Evolutionary conservation across 2,113 vertebrate genomes (phyloP).

Genomic region (Upupa epops): DNA sequence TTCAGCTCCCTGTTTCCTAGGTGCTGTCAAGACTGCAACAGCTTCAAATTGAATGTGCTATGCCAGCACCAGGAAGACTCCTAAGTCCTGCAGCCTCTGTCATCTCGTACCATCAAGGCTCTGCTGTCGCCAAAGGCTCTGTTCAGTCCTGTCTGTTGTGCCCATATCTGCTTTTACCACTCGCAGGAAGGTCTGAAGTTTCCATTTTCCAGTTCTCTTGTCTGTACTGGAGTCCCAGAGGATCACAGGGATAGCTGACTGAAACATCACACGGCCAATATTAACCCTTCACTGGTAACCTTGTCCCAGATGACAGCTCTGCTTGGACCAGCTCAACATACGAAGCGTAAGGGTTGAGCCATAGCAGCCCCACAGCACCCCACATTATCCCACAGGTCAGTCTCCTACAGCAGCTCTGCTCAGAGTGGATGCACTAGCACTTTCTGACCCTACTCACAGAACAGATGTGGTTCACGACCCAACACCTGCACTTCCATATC

Average conservation of each 20-base stretch:
- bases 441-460: fast-evolving
- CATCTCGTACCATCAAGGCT: not conserved
- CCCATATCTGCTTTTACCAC: not conserved
- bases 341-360: not conserved
- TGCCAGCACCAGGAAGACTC: not conserved
- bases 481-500: not conserved
- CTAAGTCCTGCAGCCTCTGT: not conserved
- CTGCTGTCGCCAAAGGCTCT: not conserved
- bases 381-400: fast-evolving
- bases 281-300: not conserved
- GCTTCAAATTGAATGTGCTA: not conserved
- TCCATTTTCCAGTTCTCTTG: not conserved
- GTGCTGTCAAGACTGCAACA: not conserved
- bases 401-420: not conserved
- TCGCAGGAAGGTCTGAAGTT: not conserved
- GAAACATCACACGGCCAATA: not conserved
- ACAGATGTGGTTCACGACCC: not conserved
- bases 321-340: not conserved
- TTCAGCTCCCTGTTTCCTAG: not conserved
- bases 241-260: not conserved
- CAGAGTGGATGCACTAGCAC: not conserved
- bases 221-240: not conserved
- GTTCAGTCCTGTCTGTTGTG: not conserved
- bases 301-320: not conserved
- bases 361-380: fast-evolving